These are phyloP conservation scores for Nyctalus aviator DNA, from an alignment of 2,797 vertebrate genomes.

Conservation along the genomic window DNA sequence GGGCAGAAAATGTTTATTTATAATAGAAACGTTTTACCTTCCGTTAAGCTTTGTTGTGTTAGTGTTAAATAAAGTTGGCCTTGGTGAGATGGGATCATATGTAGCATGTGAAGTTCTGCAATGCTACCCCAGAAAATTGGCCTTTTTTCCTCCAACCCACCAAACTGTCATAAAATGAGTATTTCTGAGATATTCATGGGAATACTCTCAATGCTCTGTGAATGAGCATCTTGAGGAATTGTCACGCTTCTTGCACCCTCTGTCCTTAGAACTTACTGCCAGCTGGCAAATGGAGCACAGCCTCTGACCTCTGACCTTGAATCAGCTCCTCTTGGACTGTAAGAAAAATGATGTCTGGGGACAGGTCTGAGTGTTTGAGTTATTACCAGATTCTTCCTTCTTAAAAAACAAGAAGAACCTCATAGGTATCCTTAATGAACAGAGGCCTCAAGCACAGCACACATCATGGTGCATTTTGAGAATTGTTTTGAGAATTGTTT, in stretches of 20 bases:
- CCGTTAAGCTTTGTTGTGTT: constrained; percentile 47
- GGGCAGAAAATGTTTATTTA: constrained; percentile 57
- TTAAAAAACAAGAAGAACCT: constrained; percentile 72
- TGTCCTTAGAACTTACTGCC: constrained; percentile 76
- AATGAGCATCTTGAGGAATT: constrained; percentile 73
- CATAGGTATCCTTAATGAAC: constrained; percentile 70
- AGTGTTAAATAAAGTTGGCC: constrained; percentile 62
- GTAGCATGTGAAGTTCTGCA: constrained; percentile 26
- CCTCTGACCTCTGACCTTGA: constrained; percentile 75
- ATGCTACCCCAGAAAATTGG: constrained; percentile 53
- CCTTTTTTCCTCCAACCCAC: constrained; percentile 43
- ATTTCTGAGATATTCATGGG: constrained; percentile 53
- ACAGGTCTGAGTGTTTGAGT: constrained; percentile 78
- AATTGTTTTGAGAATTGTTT: constrained; percentile 72
- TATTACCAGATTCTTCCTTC: constrained; percentile 78
- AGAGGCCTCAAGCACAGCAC: constrained; percentile 51
- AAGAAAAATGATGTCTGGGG: constrained; percentile 79
- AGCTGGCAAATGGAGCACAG: constrained; percentile 78
- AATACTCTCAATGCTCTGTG: constrained; percentile 34
- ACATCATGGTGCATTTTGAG: constrained; percentile 68
- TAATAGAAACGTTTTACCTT: constrained; percentile 59
- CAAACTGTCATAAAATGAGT: constrained; percentile 69
- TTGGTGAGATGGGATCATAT: constrained; percentile 57
- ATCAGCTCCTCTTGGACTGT: constrained; percentile 72
- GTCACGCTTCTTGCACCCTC: constrained; percentile 66